Evolutionary conservation across 2,797 vertebrate genomes (phyloP).

Genomic region (Neomorphus geoffroyi): DNA sequence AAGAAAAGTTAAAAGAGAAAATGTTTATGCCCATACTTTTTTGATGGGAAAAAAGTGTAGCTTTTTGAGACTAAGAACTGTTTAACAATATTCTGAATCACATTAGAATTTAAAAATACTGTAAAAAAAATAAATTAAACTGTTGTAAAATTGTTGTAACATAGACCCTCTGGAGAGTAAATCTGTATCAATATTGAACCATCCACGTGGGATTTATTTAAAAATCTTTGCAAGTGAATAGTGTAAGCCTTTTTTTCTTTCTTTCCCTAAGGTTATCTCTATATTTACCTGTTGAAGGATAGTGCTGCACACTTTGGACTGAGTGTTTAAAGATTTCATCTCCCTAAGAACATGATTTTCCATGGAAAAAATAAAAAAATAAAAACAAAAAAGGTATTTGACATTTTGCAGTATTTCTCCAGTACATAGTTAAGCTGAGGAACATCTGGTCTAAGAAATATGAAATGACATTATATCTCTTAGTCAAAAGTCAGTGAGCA

Average conservation of each 20-base stretch:
- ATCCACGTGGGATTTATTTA: neutral
- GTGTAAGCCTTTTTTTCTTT: neutral
- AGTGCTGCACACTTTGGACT: neutral
- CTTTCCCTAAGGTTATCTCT: rapidly evolving
- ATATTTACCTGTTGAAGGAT: neutral
- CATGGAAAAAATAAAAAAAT: neutral
- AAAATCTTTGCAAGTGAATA: neutral
- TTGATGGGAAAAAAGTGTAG: neutral
- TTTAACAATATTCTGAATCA: neutral
- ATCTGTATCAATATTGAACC: neutral
- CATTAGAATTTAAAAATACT: neutral
- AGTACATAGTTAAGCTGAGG: neutral
- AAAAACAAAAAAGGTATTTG: too few species aligned
- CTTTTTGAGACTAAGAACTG: neutral
- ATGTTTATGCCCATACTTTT: neutral
- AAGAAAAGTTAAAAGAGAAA: neutral
- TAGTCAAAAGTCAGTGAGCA: neutral
- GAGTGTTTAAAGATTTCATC: neutral
- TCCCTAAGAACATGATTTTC: neutral
- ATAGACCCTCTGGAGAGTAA: neutral
- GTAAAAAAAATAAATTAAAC: neutral
- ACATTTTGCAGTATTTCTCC: neutral
- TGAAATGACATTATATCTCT: neutral
- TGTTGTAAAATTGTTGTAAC: neutral
- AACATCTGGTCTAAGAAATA: neutral